Percentiles rank a stretch among this genome's conserved stretches.
phyloP scores from a whole-genome alignment of 2,113 vertebrate species.

The Scortum barcoo region DNA sequence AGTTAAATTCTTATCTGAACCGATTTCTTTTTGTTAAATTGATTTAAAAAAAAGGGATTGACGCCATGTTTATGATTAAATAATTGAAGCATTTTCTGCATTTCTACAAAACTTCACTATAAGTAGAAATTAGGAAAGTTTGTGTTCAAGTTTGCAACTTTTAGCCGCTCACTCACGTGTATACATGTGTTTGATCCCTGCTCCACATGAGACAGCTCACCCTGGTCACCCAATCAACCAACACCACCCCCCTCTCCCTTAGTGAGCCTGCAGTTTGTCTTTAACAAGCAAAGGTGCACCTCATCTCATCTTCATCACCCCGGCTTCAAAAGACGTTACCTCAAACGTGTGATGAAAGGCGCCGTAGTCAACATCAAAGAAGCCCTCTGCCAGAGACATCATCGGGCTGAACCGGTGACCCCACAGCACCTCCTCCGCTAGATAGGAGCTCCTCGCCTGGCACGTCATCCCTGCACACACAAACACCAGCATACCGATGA shows the following conservation, averaged over 20 bases:
- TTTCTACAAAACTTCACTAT: too few relatives aligned
- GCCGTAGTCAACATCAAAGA: conserved; percentile 94
- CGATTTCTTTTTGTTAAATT: background rate
- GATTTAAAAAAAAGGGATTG: background rate
- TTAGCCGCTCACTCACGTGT: too few relatives aligned
- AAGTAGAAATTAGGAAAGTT: too few relatives aligned
- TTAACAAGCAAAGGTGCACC: too few relatives aligned
- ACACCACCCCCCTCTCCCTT: too few relatives aligned
- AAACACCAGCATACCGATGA: background rate
- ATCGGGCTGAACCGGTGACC: conserved; percentile 95
- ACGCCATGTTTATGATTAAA: background rate
- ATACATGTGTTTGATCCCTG: background rate
- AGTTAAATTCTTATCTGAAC: background rate
- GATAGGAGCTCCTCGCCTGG: conserved; percentile 94
- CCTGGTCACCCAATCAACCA: background rate
- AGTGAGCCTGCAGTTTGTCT: background rate
- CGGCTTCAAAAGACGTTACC: conserved; percentile 51
- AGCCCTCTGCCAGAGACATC: conserved; percentile 92
- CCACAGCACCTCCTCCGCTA: conserved; percentile 93
- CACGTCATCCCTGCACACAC: conserved; percentile 92
- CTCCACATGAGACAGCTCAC: background rate
- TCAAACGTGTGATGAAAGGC: conserved; percentile 95
- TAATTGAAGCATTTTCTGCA: background rate
- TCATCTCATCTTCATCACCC: too few relatives aligned
- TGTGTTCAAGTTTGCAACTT: too few relatives aligned